A percentile compares a stretch with the other conserved stretches of the same genome.
phyloP scores from a whole-genome alignment of 2,113 vertebrate species.

The Dermatemys mawii region DNA sequence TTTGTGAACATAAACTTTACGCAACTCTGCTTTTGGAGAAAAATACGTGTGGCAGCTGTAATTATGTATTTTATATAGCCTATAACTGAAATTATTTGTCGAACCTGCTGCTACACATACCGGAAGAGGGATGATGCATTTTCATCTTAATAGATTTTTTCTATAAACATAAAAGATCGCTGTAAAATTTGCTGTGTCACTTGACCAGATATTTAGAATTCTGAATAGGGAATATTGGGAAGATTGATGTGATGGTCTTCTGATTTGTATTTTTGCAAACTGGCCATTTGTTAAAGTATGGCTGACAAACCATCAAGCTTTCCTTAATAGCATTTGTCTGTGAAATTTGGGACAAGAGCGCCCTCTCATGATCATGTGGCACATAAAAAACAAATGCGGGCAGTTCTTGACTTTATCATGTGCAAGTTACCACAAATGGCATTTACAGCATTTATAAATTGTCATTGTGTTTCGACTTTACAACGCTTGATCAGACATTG shows the following conservation, averaged over 20 bases:
- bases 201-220: background rate
- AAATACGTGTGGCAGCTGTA: background rate
- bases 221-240: background rate
- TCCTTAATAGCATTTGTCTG: background rate
- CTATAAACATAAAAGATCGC: too few relatives aligned
- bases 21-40: background rate
- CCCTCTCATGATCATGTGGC: conserved; percentile 59
- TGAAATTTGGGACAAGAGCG: conserved; percentile 31
- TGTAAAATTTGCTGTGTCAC: too few relatives aligned
- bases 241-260: too few relatives aligned
- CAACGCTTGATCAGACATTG: too few relatives aligned
- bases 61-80: background rate
- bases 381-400: background rate
- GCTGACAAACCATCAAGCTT: background rate
- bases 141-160: background rate
- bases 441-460: too few relatives aligned
- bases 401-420: too few relatives aligned
- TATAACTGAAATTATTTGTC: too few relatives aligned
- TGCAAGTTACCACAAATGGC: too few relatives aligned
- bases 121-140: background rate
- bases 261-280: background rate
- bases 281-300: background rate
- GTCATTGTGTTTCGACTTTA: too few relatives aligned
- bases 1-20: too few relatives aligned
- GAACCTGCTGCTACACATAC: background rate